Percentiles rank a stretch among this genome's conserved stretches.
Conservation (phyloP, 1,140 invertebrate genomes). For the Drosophila saltans region DNA sequence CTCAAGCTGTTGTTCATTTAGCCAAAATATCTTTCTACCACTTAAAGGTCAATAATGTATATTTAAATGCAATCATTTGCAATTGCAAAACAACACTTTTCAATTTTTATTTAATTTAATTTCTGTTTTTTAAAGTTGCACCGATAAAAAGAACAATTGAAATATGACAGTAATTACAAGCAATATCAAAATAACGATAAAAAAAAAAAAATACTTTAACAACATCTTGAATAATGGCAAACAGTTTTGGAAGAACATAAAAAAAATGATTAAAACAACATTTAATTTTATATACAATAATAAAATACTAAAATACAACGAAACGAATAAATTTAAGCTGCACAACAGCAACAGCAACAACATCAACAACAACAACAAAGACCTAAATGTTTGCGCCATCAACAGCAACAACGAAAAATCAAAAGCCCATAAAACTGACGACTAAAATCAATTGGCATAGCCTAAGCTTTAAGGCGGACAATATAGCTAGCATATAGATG, state of each 20-base stretch:
- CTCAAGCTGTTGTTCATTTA: too few relatives aligned
- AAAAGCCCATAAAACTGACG: constrained; percentile 78
- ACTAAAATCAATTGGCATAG: constrained; percentile 78
- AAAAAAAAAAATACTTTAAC: constrained; percentile 37
- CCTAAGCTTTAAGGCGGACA: constrained; percentile 71
- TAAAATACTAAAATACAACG: constrained; percentile 58
- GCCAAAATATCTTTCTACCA: too few relatives aligned
- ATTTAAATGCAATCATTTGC: constrained; percentile 1
- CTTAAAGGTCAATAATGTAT: too few relatives aligned
- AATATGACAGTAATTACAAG: constrained; percentile 46
- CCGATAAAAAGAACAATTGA: constrained; percentile 26
- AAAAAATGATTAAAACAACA: constrained; percentile 75
- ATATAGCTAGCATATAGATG: constrained; percentile 3
- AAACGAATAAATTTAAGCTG: constrained; percentile 53
- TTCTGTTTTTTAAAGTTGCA: background rate
- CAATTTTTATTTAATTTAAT: background rate
- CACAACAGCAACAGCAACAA: constrained; percentile 24
- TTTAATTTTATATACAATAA: constrained; percentile 72
- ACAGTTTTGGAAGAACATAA: constrained; percentile 54
- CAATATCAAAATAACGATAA: constrained; percentile 44
- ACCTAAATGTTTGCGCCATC: constrained; percentile 22
- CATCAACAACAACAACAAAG: constrained; percentile 24
- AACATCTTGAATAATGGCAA: constrained; percentile 59
- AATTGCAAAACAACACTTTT: background rate
- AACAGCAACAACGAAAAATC: constrained; percentile 59